Evolutionary conservation across 2,888 invertebrate genomes (phyloP), one percentile per base, ranked within the genome.

Genomic region (Ceraclea dissimilis): DNA sequence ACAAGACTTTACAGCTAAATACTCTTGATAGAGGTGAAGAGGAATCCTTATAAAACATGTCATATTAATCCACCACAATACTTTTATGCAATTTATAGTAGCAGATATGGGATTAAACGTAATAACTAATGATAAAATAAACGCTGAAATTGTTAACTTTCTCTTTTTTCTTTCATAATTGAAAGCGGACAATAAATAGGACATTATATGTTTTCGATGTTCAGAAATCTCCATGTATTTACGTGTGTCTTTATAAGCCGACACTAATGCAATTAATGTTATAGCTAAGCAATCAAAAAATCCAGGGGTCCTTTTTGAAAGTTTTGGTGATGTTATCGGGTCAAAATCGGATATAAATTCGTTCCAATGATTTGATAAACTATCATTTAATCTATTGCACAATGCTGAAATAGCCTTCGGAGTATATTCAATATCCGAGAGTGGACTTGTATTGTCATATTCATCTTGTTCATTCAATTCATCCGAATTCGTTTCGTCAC

Each of bases 331-430:
- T 67, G 90, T 88, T 4, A 85, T 72, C 0, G 90, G 89, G 67
- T 90, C 90, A 62, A 88, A 86, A 65, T 85, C 83, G 20, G 84
- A 85, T 5, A 88, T 80, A 63, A 90, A 88, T 65, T 88, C 88
- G 66, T 90, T 90, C 90, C 90, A 90, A 18, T 81, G 76, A 63
- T 88, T 88, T 17, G 85, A 81, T 31, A 87, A 70, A 58, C 82
- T 82, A 63, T 86, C 84, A 43, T 81, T 78, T 13, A 90, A 63
- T 62, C 85, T 85, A 39, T 82, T 81, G 68, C 82, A 82, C 10
- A 90, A 72, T 55, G 82, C 78, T 19, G 84, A 84, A 51, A 86
- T 79, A 17, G 84, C 83, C 58, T 80, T 76, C 0, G 84, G 83
- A 18, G 76, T 74, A 11, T 81, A 78, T 47, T 84, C 76, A 10